Base-by-base conservation (phyloP, 1,140 invertebrate genomes). In the Dufourea novaeangliae region DNA sequence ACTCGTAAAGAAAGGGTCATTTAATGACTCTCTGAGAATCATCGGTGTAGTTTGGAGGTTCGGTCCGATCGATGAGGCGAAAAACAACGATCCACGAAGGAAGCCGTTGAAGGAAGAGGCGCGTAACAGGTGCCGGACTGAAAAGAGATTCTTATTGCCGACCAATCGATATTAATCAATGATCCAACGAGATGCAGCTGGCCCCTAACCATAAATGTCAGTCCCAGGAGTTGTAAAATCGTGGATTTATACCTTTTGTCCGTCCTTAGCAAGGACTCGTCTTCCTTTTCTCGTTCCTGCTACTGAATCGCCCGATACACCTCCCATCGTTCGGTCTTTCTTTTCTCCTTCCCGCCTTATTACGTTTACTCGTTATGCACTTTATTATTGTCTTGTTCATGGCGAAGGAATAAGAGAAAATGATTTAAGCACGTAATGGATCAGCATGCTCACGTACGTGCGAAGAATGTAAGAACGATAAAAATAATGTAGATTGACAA, bases 81-180 rank as follows among this genome's bases (percentile, higher is more conserved):
- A 62, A 56, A 71, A 62, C 54, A 32, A 34, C 27, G n/a, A 61
- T 66, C 39, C 32, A 14, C 6, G 70, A 54, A 71, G 76, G 63
- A 73, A 75, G 2, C 12, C 14, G 29, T 29, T 5, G 25, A 57
- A 57, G 44, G 20, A 25, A 22, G 52, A 56, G 44, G 50, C 52
- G 68, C 70, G 80, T 85, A 86, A 81, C 81, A 86, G 85, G 79
- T 87, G 81, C 78, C 78, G 73, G 78, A 73, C 78, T 46, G 67
- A 46, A 69, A 29, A 75, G 57, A 83, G 72, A 81, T 73, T 59
- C 22, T 78, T 64, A 78, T 78, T 78, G 56, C 74, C 46, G 54
- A 20, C 61, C 69, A 75, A 87, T 88, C 76, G 72, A 79, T 87
- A 84, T 39, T 79, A 68, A 82, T 86, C 79, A 79, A 85, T 85